phyloP scores from a whole-genome alignment of 2,888 invertebrate species.

The Scaeva pyrastri region DNA sequence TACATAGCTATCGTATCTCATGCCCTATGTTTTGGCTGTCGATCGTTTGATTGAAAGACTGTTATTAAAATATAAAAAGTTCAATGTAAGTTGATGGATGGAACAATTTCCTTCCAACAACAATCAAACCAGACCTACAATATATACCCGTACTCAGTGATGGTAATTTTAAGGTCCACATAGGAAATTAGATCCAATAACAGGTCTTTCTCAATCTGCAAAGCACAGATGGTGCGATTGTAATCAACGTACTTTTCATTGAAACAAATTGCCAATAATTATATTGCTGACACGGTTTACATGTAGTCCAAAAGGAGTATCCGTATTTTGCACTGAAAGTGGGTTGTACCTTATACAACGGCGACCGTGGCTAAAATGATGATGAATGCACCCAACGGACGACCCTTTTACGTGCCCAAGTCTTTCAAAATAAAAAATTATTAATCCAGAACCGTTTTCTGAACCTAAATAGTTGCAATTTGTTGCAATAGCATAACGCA shows the following conservation, averaged over 20 bases:
- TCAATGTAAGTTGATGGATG: conserved; percentile 50
- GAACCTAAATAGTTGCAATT: conserved; percentile 69
- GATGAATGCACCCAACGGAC: conserved; percentile 61
- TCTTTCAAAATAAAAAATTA: conserved; percentile 54
- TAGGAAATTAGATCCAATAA: conserved; percentile 65
- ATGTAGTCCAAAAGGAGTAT: conserved; percentile 21
- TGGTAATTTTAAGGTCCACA: conserved; percentile 51
- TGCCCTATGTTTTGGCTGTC: conserved; percentile 2
- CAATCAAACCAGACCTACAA: conserved; percentile 44
- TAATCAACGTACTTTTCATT: conserved; percentile 69
- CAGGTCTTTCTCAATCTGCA: conserved; percentile 12
- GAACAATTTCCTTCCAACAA: conserved; percentile 54
- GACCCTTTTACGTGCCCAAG: conserved; percentile 69
- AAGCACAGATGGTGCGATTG: conserved; percentile 49
- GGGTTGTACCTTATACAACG: conserved; percentile 18
- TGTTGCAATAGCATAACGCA: conserved; percentile 38
- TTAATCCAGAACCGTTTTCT: conserved; percentile 70
- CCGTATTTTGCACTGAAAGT: conserved; percentile 28
- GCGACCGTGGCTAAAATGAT: not conserved
- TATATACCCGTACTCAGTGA: conserved; percentile 10
- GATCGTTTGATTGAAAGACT: conserved; percentile 12
- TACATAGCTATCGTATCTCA: conserved; percentile 13
- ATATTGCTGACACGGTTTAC: conserved; percentile 64
- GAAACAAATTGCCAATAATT: conserved; percentile 73
- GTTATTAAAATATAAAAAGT: conserved; percentile 28